Base-by-base conservation (phyloP, 2,797 vertebrate species). In the Falco biarmicus region DNA sequence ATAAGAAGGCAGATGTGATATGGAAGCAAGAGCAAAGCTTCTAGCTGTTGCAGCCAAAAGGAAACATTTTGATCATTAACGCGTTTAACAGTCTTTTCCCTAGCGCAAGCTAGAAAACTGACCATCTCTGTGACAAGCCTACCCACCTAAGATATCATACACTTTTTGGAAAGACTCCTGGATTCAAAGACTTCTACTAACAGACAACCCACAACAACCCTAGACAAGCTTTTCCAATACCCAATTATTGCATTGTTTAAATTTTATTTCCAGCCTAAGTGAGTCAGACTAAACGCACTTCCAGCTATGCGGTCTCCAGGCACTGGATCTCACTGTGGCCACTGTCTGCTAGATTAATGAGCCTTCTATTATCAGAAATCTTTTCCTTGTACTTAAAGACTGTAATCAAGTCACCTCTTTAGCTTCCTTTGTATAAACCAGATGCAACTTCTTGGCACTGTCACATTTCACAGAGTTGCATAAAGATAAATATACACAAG, bases 331-430 rank as follows among this genome's bases (percentile, higher is more conserved):
- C 59, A 10, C 61, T 45, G 43, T 75, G 53, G 45, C 37, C 47
- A 19, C 59, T 86, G 57, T 71, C 93, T 93, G 74, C 32, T 61
- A 66, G 92, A 95, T 96, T 93, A 84, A 92, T 92, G 93, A 90
- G 43, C 50, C 63, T 83, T 79, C 69, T 71, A 8, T 71, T 90
- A 92, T 84, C 95, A 94, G 80, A 92, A 91, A 95, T 90, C 66
- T 92, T 73, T 31, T 68, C 32, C 70, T 65, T 91, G 85, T 94
- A 82, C 59, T 89, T 93, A 77, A 84, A 90, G 68, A 64, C 91
- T 29, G 20, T 45, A 83, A 87, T 93, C 90, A 90, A 84, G 73
- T 79, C 85, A 91, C 54, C 57, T 90, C 86, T 95, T 90, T 25
- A 79, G 26, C 41, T 88, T 75, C 47, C 47, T 95, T 78, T 75